Evolutionary conservation across 2,113 vertebrate genomes (phyloP).

Genomic region (Corapipo altera): DNA sequence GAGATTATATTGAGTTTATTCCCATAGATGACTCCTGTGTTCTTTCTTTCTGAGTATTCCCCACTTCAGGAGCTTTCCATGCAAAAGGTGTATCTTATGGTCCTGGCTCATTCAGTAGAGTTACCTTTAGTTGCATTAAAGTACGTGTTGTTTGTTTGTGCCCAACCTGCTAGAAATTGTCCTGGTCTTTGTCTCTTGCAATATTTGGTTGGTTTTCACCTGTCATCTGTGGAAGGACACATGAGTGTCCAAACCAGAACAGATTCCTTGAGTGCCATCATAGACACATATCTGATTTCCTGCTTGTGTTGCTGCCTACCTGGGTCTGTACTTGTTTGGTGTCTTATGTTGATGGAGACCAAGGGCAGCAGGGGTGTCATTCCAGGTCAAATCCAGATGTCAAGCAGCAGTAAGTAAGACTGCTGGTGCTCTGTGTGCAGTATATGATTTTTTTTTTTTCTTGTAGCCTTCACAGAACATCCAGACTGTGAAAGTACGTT

Average conservation of each 20-base stretch:
- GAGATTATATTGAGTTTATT: neutral
- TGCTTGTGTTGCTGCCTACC: fast-evolving
- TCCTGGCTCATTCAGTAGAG: neutral
- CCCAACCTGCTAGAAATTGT: neutral
- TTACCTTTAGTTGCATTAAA: neutral
- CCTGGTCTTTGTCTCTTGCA: neutral
- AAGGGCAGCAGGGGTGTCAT: neutral
- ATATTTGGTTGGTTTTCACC: neutral
- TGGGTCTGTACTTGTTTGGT: fast-evolving
- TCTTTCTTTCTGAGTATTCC: neutral
- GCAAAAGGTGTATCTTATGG: neutral
- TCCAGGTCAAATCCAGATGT: neutral
- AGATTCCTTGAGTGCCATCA: neutral
- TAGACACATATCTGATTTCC: neutral
- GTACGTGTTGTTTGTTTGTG: neutral
- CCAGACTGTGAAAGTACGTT: neutral
- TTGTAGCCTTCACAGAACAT: neutral
- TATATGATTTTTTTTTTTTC: neutral
- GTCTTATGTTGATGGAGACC: fast-evolving
- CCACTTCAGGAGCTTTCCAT: neutral
- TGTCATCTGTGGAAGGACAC: neutral
- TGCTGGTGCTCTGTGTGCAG: neutral
- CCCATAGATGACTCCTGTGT: neutral
- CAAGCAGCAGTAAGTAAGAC: neutral
- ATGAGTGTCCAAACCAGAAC: neutral